phyloP scores from a whole-genome alignment of 2,113 vertebrate species.

The Dasyprocta punctata region DNA sequence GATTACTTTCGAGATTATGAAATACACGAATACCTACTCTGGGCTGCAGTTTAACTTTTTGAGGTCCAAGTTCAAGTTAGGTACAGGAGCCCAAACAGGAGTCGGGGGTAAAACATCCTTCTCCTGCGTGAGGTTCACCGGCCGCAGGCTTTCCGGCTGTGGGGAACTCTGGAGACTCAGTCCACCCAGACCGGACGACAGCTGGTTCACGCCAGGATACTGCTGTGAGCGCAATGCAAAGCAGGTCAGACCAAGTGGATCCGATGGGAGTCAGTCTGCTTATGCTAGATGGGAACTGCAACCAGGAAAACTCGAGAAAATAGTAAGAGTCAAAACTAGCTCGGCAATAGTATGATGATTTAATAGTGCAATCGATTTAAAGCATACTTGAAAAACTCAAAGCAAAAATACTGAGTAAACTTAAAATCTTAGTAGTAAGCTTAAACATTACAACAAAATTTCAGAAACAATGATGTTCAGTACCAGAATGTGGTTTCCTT shows the following conservation, averaged over 20 bases:
- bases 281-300: not conserved
- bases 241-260: not conserved
- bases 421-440: not conserved
- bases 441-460: not conserved
- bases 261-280: not conserved
- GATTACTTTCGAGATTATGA: not conserved
- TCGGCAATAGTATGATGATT: not conserved
- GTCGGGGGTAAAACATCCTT: slow-evolving; percentile 92
- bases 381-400: slow-evolving; percentile 18
- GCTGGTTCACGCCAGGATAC: slow-evolving; percentile 92
- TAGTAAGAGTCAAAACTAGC: not conserved
- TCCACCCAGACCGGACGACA: slow-evolving; percentile 93
- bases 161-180: slow-evolving; percentile 93
- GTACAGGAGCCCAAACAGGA: slow-evolving; percentile 91
- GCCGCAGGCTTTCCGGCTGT: slow-evolving; percentile 93
- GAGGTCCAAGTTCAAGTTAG: slow-evolving; percentile 94
- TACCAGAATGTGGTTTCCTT: slow-evolving; percentile 20
- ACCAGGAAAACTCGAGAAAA: not conserved
- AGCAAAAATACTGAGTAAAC: slow-evolving; percentile 37
- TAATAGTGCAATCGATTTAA: not conserved
- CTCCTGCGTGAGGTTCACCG: slow-evolving; percentile 95
- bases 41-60: slow-evolving; percentile 97
- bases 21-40: slow-evolving; percentile 90
- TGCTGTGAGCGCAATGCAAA: slow-evolving; percentile 83
- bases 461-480: not conserved